phyloP scores from a whole-genome alignment of 2,797 vertebrate genomes.

The Hypotaenidia okinawae region DNA sequence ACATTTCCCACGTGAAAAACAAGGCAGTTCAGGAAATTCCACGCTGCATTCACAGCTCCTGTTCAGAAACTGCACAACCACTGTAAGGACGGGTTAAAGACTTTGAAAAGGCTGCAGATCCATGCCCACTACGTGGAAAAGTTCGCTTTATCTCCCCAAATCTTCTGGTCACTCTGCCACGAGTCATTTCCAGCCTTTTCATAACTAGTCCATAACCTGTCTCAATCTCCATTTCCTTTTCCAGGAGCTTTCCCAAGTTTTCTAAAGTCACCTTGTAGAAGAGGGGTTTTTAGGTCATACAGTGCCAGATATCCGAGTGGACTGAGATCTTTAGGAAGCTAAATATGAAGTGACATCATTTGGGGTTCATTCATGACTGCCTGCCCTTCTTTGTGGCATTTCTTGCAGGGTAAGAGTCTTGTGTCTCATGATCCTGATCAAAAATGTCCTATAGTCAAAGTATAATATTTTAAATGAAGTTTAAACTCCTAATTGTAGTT shows the following conservation, averaged over 20 bases:
- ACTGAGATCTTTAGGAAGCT: not conserved
- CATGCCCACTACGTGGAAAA: not conserved
- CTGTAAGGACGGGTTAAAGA: not conserved
- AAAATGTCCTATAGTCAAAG: not conserved
- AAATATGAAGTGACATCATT: not conserved
- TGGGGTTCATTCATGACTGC: not conserved
- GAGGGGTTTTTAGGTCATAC: not conserved
- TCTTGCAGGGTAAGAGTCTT: not conserved
- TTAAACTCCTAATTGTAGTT: not conserved
- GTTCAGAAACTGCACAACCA: not conserved
- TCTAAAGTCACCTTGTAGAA: not conserved
- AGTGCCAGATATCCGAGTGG: not conserved
- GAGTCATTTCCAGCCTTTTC: not conserved
- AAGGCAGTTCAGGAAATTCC: not conserved
- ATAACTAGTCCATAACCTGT: rapidly evolving
- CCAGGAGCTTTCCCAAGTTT: not conserved
- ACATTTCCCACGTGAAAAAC: not conserved
- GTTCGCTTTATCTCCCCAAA: not conserved
- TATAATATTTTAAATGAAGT: not conserved
- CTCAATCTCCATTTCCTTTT: not conserved
- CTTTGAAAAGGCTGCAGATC: not conserved
- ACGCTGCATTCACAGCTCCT: not conserved
- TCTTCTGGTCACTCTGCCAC: not conserved
- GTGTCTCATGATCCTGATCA: not conserved
- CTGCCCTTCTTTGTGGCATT: not conserved